A percentile compares a stretch with the other conserved stretches of the same genome.
These are phyloP conservation scores for Champsocephalus esox DNA, from an alignment of 2,797 vertebrate species.

Conservation along the genomic window DNA sequence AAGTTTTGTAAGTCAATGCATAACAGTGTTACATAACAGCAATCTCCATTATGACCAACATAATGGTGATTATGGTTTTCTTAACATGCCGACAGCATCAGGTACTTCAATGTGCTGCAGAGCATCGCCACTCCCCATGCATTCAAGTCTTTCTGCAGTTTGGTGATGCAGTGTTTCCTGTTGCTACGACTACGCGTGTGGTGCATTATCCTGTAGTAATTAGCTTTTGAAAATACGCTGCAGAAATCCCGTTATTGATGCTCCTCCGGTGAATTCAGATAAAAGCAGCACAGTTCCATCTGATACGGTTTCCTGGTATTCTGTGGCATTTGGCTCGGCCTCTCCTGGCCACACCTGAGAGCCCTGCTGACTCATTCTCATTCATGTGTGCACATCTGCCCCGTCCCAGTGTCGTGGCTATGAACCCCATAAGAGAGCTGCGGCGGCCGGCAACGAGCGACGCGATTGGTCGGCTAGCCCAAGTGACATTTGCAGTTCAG, in stretches of 20 bases:
- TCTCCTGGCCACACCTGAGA: slow-evolving; percentile 67
- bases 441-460: slow-evolving; percentile 33
- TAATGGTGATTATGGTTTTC: background rate
- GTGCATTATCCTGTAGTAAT: slow-evolving; percentile 25
- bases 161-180: slow-evolving; percentile 44
- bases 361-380: slow-evolving; percentile 72
- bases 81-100: background rate
- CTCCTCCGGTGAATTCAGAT: slow-evolving; percentile 7
- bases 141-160: background rate
- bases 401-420: slow-evolving; percentile 59
- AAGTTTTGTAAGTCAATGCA: too few species aligned
- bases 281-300: slow-evolving; percentile 16
- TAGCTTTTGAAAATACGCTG: slow-evolving; percentile 21
- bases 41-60: too few species aligned
- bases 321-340: slow-evolving; percentile 52
- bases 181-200: slow-evolving; percentile 9
- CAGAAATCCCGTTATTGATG: slow-evolving; percentile 7
- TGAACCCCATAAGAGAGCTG: slow-evolving; percentile 60
- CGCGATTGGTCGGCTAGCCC: slow-evolving; percentile 53
- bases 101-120: slow-evolving; percentile 1
- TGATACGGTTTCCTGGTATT: slow-evolving; percentile 59
- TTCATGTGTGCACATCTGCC: slow-evolving; percentile 68
- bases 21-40: too few species aligned
- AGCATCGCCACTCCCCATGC: background rate
- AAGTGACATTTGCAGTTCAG: slow-evolving; percentile 78